phyloP scores from a whole-genome alignment of 2,797 vertebrate genomes.

The Chelon labrosus region DNA sequence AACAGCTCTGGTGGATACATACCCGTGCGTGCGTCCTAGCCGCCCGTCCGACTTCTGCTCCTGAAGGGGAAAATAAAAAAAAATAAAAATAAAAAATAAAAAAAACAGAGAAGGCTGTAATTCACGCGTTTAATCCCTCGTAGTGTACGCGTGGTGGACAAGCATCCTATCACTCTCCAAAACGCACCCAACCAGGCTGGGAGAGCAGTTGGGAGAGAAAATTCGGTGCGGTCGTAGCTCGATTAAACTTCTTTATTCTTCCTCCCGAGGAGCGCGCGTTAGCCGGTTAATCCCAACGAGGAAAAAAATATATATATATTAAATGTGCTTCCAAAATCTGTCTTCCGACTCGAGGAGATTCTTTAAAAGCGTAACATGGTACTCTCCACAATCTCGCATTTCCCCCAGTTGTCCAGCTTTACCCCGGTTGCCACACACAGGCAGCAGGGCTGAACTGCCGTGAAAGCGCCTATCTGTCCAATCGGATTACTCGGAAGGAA shows the following conservation, averaged over 20 bases:
- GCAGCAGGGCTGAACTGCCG: slow-evolving; percentile 88
- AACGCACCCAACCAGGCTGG: slow-evolving; percentile 67
- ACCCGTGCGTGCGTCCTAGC: slow-evolving; percentile 58
- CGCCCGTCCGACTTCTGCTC: slow-evolving; percentile 58
- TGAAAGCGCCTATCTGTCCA: slow-evolving; percentile 88
- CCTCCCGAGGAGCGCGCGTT: slow-evolving; percentile 72
- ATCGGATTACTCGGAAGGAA: slow-evolving; percentile 84
- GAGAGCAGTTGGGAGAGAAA: slow-evolving; percentile 64
- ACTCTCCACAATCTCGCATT: slow-evolving; percentile 81
- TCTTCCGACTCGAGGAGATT: slow-evolving; percentile 74
- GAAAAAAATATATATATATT: slow-evolving; percentile 18
- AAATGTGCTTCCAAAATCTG: slow-evolving; percentile 67
- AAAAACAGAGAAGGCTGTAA: slow-evolving; percentile 42
- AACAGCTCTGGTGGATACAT: slow-evolving; percentile 58
- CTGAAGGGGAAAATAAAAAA: slow-evolving; percentile 36
- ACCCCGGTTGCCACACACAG: slow-evolving; percentile 88
- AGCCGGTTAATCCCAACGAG: slow-evolving; percentile 70
- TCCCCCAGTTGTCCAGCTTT: slow-evolving; percentile 79
- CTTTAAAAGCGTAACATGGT: slow-evolving; percentile 82
- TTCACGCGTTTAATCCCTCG: slow-evolving; percentile 72
- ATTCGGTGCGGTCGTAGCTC: slow-evolving; percentile 68
- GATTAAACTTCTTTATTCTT: slow-evolving; percentile 79
- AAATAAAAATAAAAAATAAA: slow-evolving; percentile 21
- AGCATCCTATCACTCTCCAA: slow-evolving; percentile 75
- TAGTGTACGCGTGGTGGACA: slow-evolving; percentile 60